Evolutionary conservation across 1,140 invertebrate species (phyloP), one percentile per base, ranked within the genome.

Genomic region (Eriosoma lanigerum): DNA sequence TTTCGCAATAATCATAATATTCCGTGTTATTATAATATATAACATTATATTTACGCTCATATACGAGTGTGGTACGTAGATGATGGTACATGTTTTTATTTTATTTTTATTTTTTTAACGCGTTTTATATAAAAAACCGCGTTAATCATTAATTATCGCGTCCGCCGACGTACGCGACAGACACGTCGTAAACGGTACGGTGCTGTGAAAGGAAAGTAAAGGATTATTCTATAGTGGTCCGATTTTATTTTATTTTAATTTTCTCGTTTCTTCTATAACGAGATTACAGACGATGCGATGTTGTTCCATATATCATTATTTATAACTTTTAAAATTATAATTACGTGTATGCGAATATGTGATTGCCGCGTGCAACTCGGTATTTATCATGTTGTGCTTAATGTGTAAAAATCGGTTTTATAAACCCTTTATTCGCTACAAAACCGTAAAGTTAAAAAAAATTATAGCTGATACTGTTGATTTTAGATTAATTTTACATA

Each of bases 1-100:
- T 73, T 73, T 73, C 52, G 29, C 48, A 75, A 75, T 75, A 75
- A 75, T 58, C 26, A 75, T 75, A 56, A 75, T 75, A n/a, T n/a
- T n/a, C n/a, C n/a, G n/a, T 75, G 52, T 58, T 75, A 54, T 73
- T 73, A 50, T 50, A 52, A 29, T 21, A n/a, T 73, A 52, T 54
- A 73, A 38, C 8, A 38, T 4, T 38, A 38, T n/a, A n/a, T n/a
- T 38, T 38, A 38, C 32, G 32, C 8, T 38, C 8, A 38, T 38
- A 38, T 8, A 38, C 32, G 32, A 38, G n/a, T n/a, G n/a, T n/a
- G n/a, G n/a, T n/a, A n/a, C n/a, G n/a, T n/a, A n/a, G 32, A 38
- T 38, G 8, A 38, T 38, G 3, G 32, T 38, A 38, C 8, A 38
- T 38, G 8, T 38, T 38, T 38, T 38, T n/a, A n/a, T n/a, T n/a